Evolutionary conservation across 2,797 vertebrate genomes (phyloP).

Genomic region (Acipenser ruthenus): DNA sequence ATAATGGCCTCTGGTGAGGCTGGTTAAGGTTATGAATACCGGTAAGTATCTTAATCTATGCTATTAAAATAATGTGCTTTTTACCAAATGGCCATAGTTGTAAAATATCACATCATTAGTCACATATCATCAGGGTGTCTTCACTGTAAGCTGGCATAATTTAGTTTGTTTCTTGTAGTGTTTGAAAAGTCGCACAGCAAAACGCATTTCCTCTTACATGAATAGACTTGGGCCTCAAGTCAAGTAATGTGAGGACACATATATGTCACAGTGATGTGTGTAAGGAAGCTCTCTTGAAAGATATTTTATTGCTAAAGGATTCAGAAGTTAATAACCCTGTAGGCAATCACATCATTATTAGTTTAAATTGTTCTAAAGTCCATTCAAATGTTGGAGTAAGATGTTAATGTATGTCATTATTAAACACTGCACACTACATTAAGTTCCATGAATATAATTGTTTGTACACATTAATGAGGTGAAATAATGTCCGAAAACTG

Average conservation of each 20-base stretch:
- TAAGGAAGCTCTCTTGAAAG: constrained; percentile 10
- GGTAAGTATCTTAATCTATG: neutral
- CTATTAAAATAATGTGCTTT: constrained; percentile 2
- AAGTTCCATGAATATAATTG: constrained; percentile 86
- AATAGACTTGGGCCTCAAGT: constrained; percentile 6
- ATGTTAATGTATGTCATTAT: constrained; percentile 86
- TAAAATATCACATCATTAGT: constrained; percentile 9
- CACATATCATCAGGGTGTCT: constrained; percentile 11
- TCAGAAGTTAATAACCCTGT: constrained; percentile 71
- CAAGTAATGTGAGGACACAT: neutral
- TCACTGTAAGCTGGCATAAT: constrained; percentile 11
- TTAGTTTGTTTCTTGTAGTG: constrained; percentile 5
- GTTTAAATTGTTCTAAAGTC: constrained; percentile 71
- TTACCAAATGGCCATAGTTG: constrained; percentile 5
- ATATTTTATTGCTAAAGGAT: constrained; percentile 64
- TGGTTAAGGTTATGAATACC: neutral
- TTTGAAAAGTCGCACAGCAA: constrained; percentile 10
- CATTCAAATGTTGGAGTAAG: constrained; percentile 72
- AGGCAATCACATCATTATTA: constrained; percentile 70
- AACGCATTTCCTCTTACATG: constrained; percentile 12
- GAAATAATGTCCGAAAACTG: constrained; percentile 81
- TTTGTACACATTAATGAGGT: constrained; percentile 88
- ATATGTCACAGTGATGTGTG: constrained; percentile 10
- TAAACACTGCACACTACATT: constrained; percentile 90
- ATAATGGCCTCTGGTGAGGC: neutral